Evolutionary conservation across 2,113 vertebrate genomes (phyloP).

Genomic region (Zapornia atra): DNA sequence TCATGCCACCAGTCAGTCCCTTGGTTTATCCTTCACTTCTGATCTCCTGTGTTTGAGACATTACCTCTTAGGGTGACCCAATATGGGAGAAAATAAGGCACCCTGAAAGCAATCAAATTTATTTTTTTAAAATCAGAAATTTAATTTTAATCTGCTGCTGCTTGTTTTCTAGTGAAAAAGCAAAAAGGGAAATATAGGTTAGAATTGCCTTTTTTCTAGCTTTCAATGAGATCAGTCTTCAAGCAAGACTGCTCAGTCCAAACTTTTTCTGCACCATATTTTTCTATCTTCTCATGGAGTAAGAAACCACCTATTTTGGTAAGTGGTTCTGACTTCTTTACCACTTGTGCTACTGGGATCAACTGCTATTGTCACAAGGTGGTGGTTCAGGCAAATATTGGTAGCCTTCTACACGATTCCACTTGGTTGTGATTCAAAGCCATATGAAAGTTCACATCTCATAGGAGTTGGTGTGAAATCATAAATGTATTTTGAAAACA

Average conservation of each 20-base stretch:
- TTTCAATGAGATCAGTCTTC: neutral
- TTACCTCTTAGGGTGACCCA: neutral
- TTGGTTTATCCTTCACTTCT: neutral
- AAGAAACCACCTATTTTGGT: neutral
- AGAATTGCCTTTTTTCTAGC: neutral
- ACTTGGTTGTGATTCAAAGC: neutral
- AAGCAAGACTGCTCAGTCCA: neutral
- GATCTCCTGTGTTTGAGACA: neutral
- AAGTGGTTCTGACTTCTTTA: neutral
- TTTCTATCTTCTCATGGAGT: neutral
- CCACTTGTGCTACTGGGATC: neutral
- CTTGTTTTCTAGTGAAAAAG: neutral
- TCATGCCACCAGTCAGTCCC: too few relatives aligned
- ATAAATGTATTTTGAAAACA: neutral
- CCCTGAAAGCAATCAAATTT: neutral
- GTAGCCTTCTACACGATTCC: neutral
- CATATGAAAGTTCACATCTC: neutral
- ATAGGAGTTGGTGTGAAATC: neutral
- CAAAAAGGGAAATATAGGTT: neutral
- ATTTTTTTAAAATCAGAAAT: neutral
- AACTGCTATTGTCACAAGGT: neutral
- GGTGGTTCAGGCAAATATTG: neutral
- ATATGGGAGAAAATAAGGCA: neutral
- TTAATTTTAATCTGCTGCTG: neutral
- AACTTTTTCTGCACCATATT: neutral